Evolutionary conservation across 2,888 invertebrate species (phyloP).

Genomic region (Netelia fuscicornis): DNA sequence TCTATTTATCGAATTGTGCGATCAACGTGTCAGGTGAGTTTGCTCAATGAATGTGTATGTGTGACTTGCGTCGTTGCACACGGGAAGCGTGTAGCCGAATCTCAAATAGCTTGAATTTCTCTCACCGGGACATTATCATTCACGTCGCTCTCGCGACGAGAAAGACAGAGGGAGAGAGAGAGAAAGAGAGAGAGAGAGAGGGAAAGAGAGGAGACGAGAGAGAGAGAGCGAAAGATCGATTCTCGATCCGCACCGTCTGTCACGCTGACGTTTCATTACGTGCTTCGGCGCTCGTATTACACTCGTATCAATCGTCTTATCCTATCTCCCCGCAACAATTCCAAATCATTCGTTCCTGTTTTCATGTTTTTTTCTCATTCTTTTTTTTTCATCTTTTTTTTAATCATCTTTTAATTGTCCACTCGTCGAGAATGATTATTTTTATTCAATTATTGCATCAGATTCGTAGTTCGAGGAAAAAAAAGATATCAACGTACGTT

Average conservation of each 20-base stretch:
- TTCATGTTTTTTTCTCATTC: conserved; percentile 36
- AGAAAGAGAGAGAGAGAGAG: conserved; percentile 31
- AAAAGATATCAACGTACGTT: too few relatives aligned
- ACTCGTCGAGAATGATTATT: too few relatives aligned
- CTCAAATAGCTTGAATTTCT: conserved; percentile 39
- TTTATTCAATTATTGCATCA: too few relatives aligned
- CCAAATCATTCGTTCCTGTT: conserved; percentile 42
- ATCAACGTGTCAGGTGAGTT: background rate
- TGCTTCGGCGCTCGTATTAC: conserved; percentile 63
- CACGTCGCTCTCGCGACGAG: conserved; percentile 30
- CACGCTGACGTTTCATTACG: conserved; percentile 68
- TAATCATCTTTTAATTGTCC: background rate
- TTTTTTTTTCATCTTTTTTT: background rate
- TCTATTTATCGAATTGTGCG: background rate
- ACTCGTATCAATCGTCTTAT: conserved; percentile 58
- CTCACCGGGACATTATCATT: conserved; percentile 40
- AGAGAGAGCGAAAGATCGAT: conserved; percentile 43
- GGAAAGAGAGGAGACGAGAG: background rate
- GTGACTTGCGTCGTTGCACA: background rate
- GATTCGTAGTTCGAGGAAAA: too few relatives aligned
- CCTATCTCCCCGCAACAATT: conserved; percentile 28
- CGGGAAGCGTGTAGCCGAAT: conserved; percentile 25
- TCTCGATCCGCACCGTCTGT: conserved; percentile 61
- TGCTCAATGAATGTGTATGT: background rate
- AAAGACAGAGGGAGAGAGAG: background rate